phyloP scores from a whole-genome alignment of 2,797 vertebrate genomes.

The Hemitrygon akajei region DNA sequence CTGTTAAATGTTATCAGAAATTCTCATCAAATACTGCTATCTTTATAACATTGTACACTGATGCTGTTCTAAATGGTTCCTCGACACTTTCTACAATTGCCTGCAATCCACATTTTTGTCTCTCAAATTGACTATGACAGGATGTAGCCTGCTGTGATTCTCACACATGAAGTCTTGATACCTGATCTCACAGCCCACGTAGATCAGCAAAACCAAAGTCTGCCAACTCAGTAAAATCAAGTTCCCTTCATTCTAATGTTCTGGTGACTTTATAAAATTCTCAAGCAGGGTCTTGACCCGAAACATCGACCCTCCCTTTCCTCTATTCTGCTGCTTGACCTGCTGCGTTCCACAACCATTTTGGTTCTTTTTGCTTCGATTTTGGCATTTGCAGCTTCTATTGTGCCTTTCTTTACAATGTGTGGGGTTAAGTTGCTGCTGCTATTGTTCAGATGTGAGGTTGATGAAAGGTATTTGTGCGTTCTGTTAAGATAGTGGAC shows the following conservation, averaged over 20 bases:
- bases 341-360: too few relatives aligned
- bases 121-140: not conserved
- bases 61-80: not conserved
- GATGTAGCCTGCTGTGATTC: not conserved
- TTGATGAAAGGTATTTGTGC: not conserved
- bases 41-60: not conserved
- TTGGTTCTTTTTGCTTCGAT: too few relatives aligned
- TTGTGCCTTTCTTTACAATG: not conserved
- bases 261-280: too few relatives aligned
- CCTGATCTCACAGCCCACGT: not conserved
- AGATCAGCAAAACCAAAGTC: not conserved
- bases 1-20: not conserved
- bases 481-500: not conserved
- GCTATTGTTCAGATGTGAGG: not conserved
- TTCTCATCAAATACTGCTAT: not conserved
- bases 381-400: too few relatives aligned
- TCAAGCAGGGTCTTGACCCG: too few relatives aligned
- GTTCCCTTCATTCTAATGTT: not conserved
- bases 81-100: not conserved
- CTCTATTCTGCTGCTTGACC: too few relatives aligned
- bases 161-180: not conserved
- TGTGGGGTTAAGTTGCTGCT: not conserved
- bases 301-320: too few relatives aligned
- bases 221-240: not conserved
- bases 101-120: not conserved